A percentile compares a stretch with the other conserved stretches of the same genome.
Evolutionary conservation across 2,888 invertebrate species (phyloP).

Genomic region (Metopia argyrocephala): DNA sequence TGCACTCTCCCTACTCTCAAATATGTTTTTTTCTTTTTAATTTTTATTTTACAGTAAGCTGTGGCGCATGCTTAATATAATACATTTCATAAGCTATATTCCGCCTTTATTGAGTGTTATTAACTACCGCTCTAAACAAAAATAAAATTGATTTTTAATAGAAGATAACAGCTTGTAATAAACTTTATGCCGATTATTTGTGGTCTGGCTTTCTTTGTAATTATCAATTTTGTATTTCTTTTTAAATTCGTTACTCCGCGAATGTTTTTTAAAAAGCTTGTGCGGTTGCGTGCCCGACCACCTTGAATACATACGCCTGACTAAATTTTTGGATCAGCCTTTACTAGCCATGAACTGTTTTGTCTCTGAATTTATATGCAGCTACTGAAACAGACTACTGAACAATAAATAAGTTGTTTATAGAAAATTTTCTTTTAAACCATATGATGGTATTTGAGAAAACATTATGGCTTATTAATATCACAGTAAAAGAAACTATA

Average conservation of each 20-base stretch:
- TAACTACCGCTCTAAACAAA: not conserved
- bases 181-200: not conserved
- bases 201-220: not conserved
- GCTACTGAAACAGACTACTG: not conserved
- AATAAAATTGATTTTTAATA: not conserved
- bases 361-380: slow-evolving; percentile 22
- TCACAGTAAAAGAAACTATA: not conserved
- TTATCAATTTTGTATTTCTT: not conserved
- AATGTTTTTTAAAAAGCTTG: slow-evolving; percentile 1
- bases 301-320: slow-evolving; percentile 58
- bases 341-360: slow-evolving; percentile 53
- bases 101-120: not conserved
- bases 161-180: not conserved
- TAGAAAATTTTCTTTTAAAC: slow-evolving; percentile 36
- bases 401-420: too few species aligned
- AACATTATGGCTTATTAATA: not conserved
- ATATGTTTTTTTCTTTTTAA: too few species aligned
- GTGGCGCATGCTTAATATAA: not conserved
- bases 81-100: not conserved
- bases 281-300: slow-evolving; percentile 56
- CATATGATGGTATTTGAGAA: slow-evolving; percentile 3
- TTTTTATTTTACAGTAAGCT: too few species aligned
- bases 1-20: too few species aligned
- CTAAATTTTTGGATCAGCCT: slow-evolving; percentile 55
- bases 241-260: slow-evolving; percentile 33